Conservation (phyloP, 2,797 vertebrate species). For the Octomys mimax region DNA sequence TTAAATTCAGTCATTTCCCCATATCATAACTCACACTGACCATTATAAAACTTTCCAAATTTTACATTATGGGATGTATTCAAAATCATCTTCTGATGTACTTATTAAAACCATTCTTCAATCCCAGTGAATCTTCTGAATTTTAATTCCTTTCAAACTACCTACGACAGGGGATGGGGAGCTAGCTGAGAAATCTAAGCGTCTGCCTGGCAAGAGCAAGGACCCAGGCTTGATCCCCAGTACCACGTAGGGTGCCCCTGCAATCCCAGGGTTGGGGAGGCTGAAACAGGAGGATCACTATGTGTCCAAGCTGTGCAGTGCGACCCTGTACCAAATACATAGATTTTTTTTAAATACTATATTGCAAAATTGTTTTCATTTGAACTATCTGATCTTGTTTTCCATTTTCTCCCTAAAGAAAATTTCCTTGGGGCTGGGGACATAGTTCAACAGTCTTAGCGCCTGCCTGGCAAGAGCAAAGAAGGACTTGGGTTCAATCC, state of each 20-base stretch:
- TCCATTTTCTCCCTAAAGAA: constrained; percentile 57
- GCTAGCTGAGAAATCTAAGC: no score
- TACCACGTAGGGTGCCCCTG: no score
- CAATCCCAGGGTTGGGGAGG: no score
- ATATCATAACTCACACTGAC: not conserved
- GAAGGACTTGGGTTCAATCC: no score
- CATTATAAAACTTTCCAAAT: not conserved
- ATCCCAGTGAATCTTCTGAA: not conserved
- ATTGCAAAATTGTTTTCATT: constrained; percentile 13
- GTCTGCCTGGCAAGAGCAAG: no score
- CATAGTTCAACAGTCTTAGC: no score
- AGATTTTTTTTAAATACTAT: not conserved
- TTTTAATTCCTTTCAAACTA: constrained; percentile 34
- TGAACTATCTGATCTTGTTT: constrained; percentile 19
- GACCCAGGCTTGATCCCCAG: no score
- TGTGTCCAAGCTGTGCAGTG: no score
- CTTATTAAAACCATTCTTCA: constrained; percentile 40
- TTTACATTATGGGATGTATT: not conserved
- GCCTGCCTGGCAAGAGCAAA: no score
- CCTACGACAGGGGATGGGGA: not conserved
- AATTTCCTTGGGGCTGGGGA: not conserved
- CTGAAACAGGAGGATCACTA: no score
- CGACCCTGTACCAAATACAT: no score
- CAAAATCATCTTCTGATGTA: not conserved
- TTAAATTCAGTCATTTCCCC: constrained; percentile 6